Base-by-base conservation (phyloP, 2,797 vertebrate genomes). In the Arnoldichthys spilopterus region DNA sequence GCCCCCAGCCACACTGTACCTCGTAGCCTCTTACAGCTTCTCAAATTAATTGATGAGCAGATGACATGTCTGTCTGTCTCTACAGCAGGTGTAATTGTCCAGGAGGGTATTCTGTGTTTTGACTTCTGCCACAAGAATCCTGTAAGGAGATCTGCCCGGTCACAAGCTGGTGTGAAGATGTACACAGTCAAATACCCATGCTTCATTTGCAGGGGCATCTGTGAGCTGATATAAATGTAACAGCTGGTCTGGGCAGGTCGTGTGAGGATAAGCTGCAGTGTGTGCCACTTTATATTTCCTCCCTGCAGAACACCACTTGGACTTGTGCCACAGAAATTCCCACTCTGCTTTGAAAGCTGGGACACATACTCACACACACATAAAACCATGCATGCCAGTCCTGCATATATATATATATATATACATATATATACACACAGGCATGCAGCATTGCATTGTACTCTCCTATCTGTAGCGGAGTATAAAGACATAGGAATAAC, bases 191-290 rank as follows among this genome's bases (percentile, higher is more conserved):
- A 32, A 47, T n/a, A 30, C 74, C 12, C 30, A 20, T 22, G 61
- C 59, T 34, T 51, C 40, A 49, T 49, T n/a, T 54, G 30, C 49
- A 66, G 37, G 9, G 16, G 16, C 16, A 28, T 53, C 68, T 61
- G 34, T 24, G 66, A 78, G 72, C 71, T 83, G 78, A 89, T 87
- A 86, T 92, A 80, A 86, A 88, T 81, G 69, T 79, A 86, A 79
- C 82, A 84, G 77, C 78, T 76, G 22, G 68, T 84, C 63, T 72
- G 85, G 79, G 71, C 49, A 78, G 87, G 87, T 88, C 82, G 85
- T 89, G 81, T 72, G n/a, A 87, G 88, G 85, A 90, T 82, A 85
- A 77, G 69, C 71, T 76, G 40, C 77, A 22, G 6, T 78, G 61
- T 84, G 83, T 87, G 80, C 77, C 11, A 40, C 86, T 84, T 76